Evolutionary conservation across 2,113 vertebrate species (phyloP), one percentile per base, ranked within the genome.

Genomic region (Illadopsis cleaveri): DNA sequence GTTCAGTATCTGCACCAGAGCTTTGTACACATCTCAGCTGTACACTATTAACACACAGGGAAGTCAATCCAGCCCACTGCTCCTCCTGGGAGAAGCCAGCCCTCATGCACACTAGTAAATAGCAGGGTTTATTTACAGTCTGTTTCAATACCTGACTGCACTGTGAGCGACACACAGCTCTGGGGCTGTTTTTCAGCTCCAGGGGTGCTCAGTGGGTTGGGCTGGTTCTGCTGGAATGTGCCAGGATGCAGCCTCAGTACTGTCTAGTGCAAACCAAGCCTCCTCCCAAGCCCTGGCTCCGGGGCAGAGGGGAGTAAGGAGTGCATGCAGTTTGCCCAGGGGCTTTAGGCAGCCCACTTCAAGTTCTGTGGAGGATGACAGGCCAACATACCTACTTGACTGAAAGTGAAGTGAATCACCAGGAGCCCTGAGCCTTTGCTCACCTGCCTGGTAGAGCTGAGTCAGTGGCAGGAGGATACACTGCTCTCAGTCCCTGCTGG

Each of bases 1-100:
- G 82, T 65, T 73, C 69, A 60, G 54, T 65, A 22, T 71, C 96
- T 58, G 89, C 82, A 35, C 56, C 90, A 95, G 89, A 94, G 94
- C 90, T 94, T 90, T 96, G 78, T 91, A 89, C 91, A 96, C 81
- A 48, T 57, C 62, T 1, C 16, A 95, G 95, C 95, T 96, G 86
- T 94, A 97, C 91, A 96, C 12, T 87, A 84, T 95, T 54, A 89
- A 95, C 94, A 96, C 57, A 89, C 13, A 3, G 37, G 77, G 58
- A 77, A 47, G 18, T 48, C 56, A 35, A 4, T 37, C 35, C 9
- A 2, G 70, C 92, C 45, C 57, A 4, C 44, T 58, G 69, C 83
- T 87, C 72, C 92, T 80, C 68, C 90, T n/a, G 4, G 79, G 86
- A 96, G 93, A 66, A 93, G 79, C 78, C 44, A 92, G 86, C 65